Evolutionary conservation across 2,888 invertebrate species (phyloP).

Genomic region (Thumatha senex): DNA sequence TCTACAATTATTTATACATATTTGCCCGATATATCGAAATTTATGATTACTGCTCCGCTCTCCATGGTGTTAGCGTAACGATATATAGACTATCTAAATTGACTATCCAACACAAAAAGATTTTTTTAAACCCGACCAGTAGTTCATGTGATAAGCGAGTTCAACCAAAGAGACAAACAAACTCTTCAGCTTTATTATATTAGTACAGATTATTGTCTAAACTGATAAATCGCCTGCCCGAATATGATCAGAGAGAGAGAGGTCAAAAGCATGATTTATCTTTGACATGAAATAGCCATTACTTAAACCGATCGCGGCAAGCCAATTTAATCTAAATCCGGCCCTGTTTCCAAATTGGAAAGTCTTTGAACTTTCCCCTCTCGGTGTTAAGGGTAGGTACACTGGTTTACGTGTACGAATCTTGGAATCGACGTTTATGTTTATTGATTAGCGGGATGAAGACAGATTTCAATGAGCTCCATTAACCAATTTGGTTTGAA

Average conservation of each 20-base stretch:
- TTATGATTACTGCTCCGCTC: no score
- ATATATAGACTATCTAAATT: no score
- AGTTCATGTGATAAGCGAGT: no score
- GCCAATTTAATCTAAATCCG: slow-evolving; percentile 38
- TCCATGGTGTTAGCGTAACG: no score
- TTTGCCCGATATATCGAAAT: no score
- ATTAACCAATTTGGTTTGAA: slow-evolving; percentile 76
- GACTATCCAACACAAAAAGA: no score
- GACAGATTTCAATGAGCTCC: slow-evolving; percentile 74
- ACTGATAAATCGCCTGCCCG: no score
- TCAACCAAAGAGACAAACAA: no score
- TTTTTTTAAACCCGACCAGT: no score
- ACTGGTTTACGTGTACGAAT: slow-evolving; percentile 64
- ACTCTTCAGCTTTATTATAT: no score
- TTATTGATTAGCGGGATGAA: slow-evolving; percentile 72
- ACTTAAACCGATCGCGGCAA: slow-evolving; percentile 12
- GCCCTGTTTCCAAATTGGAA: slow-evolving; percentile 57
- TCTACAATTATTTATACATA: no score
- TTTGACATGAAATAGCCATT: slow-evolving; percentile 25
- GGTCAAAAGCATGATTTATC: slow-evolving; percentile 27
- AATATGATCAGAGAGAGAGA: slow-evolving; percentile 8
- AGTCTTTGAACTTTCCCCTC: slow-evolving; percentile 74
- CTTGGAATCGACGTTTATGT: slow-evolving; percentile 74
- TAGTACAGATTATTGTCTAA: no score
- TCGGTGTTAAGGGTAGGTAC: slow-evolving; percentile 54